phyloP scores from a whole-genome alignment of 2,113 vertebrate genomes.

The Lamprologus callipterus region DNA sequence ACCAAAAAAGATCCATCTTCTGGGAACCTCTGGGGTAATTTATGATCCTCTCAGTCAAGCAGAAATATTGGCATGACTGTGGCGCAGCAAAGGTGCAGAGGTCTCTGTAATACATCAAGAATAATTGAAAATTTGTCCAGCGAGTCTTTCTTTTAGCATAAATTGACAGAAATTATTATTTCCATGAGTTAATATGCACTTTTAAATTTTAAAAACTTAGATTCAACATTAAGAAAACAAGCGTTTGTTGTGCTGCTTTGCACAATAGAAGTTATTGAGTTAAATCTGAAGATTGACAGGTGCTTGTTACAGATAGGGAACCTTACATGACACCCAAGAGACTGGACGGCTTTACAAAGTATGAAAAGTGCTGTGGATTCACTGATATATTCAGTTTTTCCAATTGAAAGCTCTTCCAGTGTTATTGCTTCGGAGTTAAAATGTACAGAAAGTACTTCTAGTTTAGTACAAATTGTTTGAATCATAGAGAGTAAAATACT shows the following conservation, averaged over 20 bases:
- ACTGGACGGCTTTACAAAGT: neutral
- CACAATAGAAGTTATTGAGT: neutral
- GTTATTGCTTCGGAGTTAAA: neutral
- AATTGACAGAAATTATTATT: neutral
- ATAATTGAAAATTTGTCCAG: neutral
- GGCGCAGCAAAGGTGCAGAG: neutral
- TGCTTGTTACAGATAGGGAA: neutral
- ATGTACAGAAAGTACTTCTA: neutral
- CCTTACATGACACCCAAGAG: neutral
- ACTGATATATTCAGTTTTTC: accelerated
- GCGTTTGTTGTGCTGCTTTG: neutral
- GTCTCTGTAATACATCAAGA: neutral
- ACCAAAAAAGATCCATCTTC: neutral
- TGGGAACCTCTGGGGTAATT: neutral
- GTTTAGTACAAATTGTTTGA: neutral
- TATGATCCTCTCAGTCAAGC: neutral
- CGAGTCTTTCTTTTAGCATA: neutral
- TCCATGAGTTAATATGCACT: neutral
- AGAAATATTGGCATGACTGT: neutral
- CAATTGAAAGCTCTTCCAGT: neutral
- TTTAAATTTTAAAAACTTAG: neutral
- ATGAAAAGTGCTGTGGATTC: neutral
- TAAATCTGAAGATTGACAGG: neutral
- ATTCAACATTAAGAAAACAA: neutral
- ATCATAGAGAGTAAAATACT: neutral